phyloP scores from a whole-genome alignment of 23 tunicate species.

The Phallusia fumigata region DNA sequence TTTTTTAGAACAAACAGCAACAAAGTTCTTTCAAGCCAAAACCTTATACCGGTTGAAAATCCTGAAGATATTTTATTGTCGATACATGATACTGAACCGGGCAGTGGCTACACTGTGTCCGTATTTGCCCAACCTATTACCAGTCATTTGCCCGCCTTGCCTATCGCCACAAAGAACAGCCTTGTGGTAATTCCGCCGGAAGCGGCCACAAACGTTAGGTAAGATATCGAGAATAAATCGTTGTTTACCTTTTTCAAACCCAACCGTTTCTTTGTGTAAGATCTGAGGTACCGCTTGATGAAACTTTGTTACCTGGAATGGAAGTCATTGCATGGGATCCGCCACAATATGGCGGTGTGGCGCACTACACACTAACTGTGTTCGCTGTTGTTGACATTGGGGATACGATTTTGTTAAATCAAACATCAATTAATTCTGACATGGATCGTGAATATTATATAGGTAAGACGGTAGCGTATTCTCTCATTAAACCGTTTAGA shows the following conservation, averaged over 20 bases:
- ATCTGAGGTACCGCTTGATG: neutral
- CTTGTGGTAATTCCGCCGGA: neutral
- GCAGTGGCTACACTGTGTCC: neutral
- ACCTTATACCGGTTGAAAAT: no score
- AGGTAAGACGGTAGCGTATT: neutral
- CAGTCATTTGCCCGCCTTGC: neutral
- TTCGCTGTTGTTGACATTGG: neutral
- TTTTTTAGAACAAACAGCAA: no score
- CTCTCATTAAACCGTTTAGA: no score
- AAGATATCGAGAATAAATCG: neutral
- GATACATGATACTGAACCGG: neutral
- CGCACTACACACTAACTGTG: neutral
- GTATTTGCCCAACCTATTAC: neutral
- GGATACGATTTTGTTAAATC: neutral
- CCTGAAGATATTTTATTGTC: no score
- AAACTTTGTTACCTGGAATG: neutral
- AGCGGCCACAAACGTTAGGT: neutral
- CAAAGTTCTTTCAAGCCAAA: no score
- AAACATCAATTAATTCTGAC: neutral
- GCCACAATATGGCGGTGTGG: neutral
- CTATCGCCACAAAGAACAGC: neutral
- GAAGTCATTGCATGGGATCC: slow-evolving; percentile 9
- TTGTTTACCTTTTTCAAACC: no score
- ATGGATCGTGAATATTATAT: neutral
- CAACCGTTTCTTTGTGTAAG: neutral